These are phyloP conservation scores for Phytoseiulus persimilis DNA, from an alignment of 2,888 invertebrate species.

Conservation along the genomic window DNA sequence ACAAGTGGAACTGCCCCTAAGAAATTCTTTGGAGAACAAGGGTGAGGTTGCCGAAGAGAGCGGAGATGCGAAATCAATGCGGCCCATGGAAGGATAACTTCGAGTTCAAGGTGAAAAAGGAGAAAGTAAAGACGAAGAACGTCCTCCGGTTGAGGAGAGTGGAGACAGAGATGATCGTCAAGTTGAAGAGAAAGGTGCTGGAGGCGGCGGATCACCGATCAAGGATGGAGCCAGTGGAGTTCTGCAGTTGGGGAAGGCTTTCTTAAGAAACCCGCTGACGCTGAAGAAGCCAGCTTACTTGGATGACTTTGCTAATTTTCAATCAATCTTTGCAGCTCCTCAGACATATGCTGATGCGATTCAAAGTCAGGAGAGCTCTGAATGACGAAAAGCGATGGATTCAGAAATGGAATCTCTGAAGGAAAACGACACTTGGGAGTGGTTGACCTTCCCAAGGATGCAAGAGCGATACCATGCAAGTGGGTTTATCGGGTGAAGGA, in stretches of 20 bases:
- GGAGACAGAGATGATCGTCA: too few species aligned
- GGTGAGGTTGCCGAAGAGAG: too few species aligned
- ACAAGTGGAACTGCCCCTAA: conserved; percentile 21
- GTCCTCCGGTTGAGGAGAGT: too few species aligned
- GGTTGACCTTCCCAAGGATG: conserved; percentile 26
- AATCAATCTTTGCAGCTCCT: conserved; percentile 28
- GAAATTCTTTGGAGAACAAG: not conserved
- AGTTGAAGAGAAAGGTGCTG: too few species aligned
- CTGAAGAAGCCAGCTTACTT: conserved; percentile 36
- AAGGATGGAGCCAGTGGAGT: too few species aligned
- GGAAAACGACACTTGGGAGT: conserved; percentile 41
- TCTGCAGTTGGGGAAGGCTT: not conserved
- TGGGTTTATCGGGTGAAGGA: conserved; percentile 43
- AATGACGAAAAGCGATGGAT: conserved; percentile 42
- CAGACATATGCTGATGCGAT: conserved; percentile 41
- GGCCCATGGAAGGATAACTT: too few species aligned
- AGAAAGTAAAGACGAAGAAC: too few species aligned
- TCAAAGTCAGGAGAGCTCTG: conserved; percentile 25
- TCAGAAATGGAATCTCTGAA: conserved; percentile 42
- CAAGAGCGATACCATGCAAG: conserved; percentile 40
- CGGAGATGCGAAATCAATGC: too few species aligned
- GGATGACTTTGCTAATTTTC: conserved; percentile 39
- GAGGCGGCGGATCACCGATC: too few species aligned
- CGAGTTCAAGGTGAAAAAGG: too few species aligned
- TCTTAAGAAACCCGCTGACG: conserved; percentile 27